Conservation (phyloP, 2,888 invertebrate genomes). For the Endomychus coccineus region DNA sequence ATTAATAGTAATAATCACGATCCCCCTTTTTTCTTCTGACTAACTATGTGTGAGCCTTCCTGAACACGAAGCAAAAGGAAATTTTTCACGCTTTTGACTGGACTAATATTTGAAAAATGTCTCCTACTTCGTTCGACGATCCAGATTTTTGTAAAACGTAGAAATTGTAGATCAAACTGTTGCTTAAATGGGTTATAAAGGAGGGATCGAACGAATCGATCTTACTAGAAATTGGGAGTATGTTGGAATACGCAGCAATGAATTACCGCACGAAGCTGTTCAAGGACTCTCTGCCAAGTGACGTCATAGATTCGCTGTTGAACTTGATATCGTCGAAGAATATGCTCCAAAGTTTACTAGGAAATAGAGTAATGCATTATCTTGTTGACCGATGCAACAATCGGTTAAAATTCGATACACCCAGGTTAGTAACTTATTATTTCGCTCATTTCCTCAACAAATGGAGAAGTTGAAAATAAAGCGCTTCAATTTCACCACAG, state of each 20-base stretch:
- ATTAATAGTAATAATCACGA: no score
- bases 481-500: no score
- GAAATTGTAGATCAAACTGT: constrained; percentile 40
- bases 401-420: constrained; percentile 36
- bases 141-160: no score
- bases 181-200: constrained; percentile 48
- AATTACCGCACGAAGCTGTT: constrained; percentile 43
- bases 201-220: constrained; percentile 42
- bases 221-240: constrained; percentile 47
- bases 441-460: no score
- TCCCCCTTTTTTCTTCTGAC: no score
- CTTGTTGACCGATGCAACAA: constrained; percentile 52
- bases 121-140: no score
- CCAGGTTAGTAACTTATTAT: constrained; percentile 38
- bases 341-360: constrained; percentile 47
- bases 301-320: constrained; percentile 46
- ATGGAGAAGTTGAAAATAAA: no score
- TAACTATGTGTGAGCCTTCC: no score
- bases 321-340: constrained; percentile 46
- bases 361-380: constrained; percentile 49
- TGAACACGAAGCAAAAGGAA: no score
- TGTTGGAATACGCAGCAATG: constrained; percentile 49
- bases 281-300: constrained; percentile 43
- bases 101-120: no score
- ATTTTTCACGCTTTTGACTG: no score